phyloP scores from a whole-genome alignment of 2,113 vertebrate species.

The Camelus bactrianus region DNA sequence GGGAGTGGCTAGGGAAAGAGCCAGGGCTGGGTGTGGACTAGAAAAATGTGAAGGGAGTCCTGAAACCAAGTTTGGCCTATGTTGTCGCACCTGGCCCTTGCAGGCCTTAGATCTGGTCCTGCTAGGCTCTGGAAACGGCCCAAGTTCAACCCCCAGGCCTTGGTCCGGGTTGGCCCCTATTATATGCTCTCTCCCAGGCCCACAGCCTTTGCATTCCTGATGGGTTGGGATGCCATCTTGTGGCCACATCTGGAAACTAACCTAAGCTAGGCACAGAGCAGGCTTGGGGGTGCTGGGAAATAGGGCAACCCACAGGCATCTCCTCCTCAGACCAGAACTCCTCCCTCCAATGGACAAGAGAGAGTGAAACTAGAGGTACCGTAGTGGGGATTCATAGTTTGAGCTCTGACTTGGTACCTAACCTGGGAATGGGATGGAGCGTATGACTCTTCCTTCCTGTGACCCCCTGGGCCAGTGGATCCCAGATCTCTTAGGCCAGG shows the following conservation, averaged over 20 bases:
- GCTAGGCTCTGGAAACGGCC: slow-evolving; percentile 54
- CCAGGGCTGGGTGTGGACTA: not conserved
- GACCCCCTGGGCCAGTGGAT: too few relatives aligned
- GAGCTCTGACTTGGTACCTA: not conserved
- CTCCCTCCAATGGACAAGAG: not conserved
- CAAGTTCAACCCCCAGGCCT: slow-evolving; percentile 8
- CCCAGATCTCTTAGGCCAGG: not conserved
- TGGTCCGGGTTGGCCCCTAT: slow-evolving; percentile 12
- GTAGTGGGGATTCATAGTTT: not conserved
- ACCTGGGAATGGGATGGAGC: not conserved
- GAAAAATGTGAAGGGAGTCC: not conserved
- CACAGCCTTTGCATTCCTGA: not conserved
- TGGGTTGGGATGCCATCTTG: slow-evolving; percentile 78
- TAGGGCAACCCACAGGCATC: not conserved
- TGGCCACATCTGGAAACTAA: slow-evolving; percentile 61
- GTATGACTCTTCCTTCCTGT: not conserved
- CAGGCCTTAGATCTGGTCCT: slow-evolving; percentile 53
- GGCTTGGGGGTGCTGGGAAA: not conserved
- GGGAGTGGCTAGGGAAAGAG: not conserved
- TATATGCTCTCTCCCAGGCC: not conserved
- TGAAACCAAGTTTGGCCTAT: slow-evolving; percentile 54
- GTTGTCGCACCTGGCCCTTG: slow-evolving; percentile 57
- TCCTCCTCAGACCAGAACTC: not conserved
- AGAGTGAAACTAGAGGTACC: not conserved
- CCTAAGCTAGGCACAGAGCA: not conserved